Evolutionary conservation across 2,888 invertebrate species (phyloP).

Genomic region (Polyploca ridens): DNA sequence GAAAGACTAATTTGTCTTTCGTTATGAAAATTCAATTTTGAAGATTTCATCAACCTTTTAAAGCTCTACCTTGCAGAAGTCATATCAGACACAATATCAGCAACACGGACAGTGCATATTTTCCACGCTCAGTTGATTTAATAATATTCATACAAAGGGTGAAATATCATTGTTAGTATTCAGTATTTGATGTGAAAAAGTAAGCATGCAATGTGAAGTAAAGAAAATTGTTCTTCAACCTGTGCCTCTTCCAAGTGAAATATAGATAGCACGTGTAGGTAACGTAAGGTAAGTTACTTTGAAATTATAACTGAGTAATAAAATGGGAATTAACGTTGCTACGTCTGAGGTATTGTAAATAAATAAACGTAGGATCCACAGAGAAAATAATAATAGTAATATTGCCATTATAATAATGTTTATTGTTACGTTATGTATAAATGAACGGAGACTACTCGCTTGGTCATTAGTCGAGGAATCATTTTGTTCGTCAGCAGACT

Average conservation of each 20-base stretch:
- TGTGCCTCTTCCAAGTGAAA: background rate
- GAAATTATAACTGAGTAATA: constrained; percentile 11
- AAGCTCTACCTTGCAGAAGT: no score
- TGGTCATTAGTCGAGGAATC: constrained; percentile 43
- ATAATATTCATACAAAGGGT: no score
- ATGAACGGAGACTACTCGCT: constrained; percentile 37
- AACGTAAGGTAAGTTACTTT: constrained; percentile 24
- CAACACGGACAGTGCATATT: no score
- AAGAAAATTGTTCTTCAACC: background rate
- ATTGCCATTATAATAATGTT: constrained; percentile 35
- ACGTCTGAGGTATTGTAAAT: constrained; percentile 15
- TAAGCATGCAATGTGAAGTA: background rate
- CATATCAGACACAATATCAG: no score
- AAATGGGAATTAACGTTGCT: background rate
- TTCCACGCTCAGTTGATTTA: no score
- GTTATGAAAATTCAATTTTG: no score
- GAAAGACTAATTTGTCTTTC: no score
- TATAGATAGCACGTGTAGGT: background rate
- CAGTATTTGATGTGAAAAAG: background rate
- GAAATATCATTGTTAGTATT: no score
- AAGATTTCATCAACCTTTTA: no score
- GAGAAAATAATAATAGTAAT: constrained; percentile 4
- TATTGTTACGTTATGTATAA: constrained; percentile 32
- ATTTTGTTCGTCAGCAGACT: constrained; percentile 44
- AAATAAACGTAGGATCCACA: constrained; percentile 20